Percentiles rank a stretch among this genome's conserved stretches.
Conservation (phyloP, 2,113 vertebrate species). For the Melierax canorus region DNA sequence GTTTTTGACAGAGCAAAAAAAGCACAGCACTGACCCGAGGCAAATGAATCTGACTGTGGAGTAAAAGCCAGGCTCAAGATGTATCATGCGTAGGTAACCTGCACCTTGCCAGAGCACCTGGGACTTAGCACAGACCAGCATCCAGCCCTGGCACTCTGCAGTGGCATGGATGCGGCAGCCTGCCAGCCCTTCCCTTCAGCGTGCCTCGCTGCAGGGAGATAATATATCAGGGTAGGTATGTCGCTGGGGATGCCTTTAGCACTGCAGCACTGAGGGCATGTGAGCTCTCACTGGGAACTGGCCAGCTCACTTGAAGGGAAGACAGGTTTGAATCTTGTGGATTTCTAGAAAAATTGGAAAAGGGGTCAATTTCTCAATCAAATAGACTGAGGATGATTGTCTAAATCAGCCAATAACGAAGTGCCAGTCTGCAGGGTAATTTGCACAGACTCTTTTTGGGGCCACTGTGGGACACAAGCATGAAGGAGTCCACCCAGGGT, state of each 20-base stretch:
- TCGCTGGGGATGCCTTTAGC: neutral
- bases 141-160: no score
- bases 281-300: neutral
- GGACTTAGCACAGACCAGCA: no score
- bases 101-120: no score
- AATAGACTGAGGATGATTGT: neutral
- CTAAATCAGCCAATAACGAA: neutral
- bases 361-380: neutral
- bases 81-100: no score
- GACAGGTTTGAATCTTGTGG: neutral
- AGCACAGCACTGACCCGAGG: neutral
- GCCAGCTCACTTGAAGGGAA: neutral
- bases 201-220: no score
- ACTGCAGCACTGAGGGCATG: neutral
- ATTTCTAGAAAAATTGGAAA: neutral
- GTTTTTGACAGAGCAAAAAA: neutral
- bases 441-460: neutral
- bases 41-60: neutral
- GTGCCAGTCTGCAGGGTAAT: neutral
- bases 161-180: no score
- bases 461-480: neutral
- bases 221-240: no score
- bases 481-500: fast-evolving
- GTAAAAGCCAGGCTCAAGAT: no score
- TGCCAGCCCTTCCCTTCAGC: no score